These are phyloP conservation scores for Lutjanus erythropterus DNA, from an alignment of 2,113 vertebrate species.

Conservation along the genomic window DNA sequence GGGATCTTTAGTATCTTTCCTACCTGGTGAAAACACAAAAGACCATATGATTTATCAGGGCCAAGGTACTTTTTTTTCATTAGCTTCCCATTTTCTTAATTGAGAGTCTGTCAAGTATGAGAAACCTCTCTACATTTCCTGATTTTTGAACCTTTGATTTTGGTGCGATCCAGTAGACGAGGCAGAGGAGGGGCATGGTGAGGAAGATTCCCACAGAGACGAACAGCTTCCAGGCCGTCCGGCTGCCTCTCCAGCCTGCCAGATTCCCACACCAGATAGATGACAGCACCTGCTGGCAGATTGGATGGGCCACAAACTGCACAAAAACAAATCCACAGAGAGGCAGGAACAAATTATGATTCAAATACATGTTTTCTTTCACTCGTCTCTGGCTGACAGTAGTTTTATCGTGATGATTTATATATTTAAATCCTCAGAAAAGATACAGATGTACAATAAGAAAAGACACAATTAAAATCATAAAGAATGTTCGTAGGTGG, in stretches of 20 bases:
- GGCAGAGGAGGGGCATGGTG: slow-evolving; percentile 91
- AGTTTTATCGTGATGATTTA: too few species aligned
- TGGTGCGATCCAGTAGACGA: slow-evolving; percentile 91
- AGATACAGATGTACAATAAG: too few species aligned
- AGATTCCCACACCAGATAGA: slow-evolving; percentile 93
- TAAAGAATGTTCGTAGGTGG: too few species aligned
- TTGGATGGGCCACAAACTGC: slow-evolving; percentile 93
- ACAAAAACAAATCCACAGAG: slow-evolving; percentile 28
- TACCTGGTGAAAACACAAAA: slow-evolving; percentile 71
- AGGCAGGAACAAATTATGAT: neutral
- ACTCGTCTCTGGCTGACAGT: neutral
- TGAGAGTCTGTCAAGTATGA: neutral
- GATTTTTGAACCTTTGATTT: slow-evolving; percentile 84
- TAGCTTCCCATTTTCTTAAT: neutral
- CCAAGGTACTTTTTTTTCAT: neutral
- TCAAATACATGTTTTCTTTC: neutral
- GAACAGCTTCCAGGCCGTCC: slow-evolving; percentile 89
- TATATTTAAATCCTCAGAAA: too few species aligned
- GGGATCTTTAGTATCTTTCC: slow-evolving; percentile 89
- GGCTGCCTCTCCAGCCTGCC: slow-evolving; percentile 91
- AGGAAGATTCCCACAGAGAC: slow-evolving; percentile 89
- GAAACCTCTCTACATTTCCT: neutral
- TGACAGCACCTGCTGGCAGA: slow-evolving; percentile 94
- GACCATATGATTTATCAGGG: neutral
- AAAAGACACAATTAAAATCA: too few species aligned